phyloP scores from a whole-genome alignment of 2,113 vertebrate genomes.

The Muscicapa adusta region DNA sequence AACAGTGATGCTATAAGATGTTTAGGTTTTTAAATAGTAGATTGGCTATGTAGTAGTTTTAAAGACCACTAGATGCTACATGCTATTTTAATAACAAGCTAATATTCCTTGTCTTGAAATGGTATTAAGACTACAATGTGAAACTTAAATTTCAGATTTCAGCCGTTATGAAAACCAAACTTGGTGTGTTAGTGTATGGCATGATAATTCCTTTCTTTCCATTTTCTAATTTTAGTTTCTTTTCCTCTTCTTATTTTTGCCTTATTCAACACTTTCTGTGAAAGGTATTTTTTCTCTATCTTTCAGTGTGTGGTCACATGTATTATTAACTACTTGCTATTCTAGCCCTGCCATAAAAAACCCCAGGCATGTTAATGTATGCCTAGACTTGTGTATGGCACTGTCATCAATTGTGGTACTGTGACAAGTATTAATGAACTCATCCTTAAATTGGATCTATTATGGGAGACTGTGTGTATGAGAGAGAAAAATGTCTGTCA shows the following conservation, averaged over 20 bases:
- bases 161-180: background rate
- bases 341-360: background rate
- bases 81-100: background rate
- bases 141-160: background rate
- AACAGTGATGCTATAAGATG: background rate
- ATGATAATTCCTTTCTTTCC: background rate
- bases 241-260: background rate
- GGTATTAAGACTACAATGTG: background rate
- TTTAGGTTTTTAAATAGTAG: background rate
- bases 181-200: background rate
- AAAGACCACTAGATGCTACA: background rate
- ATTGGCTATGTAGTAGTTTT: background rate
- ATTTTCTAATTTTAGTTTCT: background rate
- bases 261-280: background rate
- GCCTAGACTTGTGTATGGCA: background rate
- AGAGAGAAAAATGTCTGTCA: background rate
- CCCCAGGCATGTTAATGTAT: background rate
- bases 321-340: slow-evolving; percentile 19
- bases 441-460: background rate
- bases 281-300: background rate
- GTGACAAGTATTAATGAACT: slow-evolving; percentile 8
- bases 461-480: background rate
- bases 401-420: background rate
- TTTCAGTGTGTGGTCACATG: background rate
- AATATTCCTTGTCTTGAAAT: background rate